These are phyloP conservation scores for Eupithecia dodoneata DNA, from an alignment of 2,888 invertebrate genomes.

Conservation along the genomic window DNA sequence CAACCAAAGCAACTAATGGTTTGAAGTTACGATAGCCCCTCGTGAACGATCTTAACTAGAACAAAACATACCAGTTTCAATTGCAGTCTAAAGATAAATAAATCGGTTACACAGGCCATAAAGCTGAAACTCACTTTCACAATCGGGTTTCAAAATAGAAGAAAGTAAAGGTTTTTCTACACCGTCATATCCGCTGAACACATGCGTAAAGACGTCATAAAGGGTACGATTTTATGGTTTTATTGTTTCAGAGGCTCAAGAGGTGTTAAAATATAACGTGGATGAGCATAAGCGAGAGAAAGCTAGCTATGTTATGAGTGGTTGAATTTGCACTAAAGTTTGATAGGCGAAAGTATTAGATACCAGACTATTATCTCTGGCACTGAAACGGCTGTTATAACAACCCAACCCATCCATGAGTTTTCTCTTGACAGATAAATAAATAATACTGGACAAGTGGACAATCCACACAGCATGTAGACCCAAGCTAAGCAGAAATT, in stretches of 20 bases:
- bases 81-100: constrained; percentile 29
- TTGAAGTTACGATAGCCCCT: constrained; percentile 24
- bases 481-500: too few species aligned
- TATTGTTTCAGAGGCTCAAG: constrained; percentile 49
- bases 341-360: not conserved
- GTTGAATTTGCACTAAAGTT: not conserved
- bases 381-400: not conserved
- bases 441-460: too few species aligned
- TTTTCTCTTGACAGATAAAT: not conserved
- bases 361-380: not conserved
- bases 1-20: constrained; percentile 28
- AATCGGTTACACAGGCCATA: constrained; percentile 23
- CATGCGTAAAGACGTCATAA: constrained; percentile 56
- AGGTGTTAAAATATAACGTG: constrained; percentile 14
- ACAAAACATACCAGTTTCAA: constrained; percentile 10
- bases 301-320: not conserved
- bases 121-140: constrained; percentile 35
- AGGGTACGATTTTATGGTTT: constrained; percentile 50
- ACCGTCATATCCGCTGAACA: constrained; percentile 57
- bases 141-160: constrained; percentile 38
- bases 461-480: too few species aligned
- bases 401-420: not conserved
- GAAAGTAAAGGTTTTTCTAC: constrained; percentile 35
- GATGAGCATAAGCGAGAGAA: not conserved
- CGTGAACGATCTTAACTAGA: constrained; percentile 31